Percentiles rank a stretch among this genome's conserved stretches.
Conservation (phyloP, 2,888 invertebrate species). For the Drosophila meridionalis region DNA sequence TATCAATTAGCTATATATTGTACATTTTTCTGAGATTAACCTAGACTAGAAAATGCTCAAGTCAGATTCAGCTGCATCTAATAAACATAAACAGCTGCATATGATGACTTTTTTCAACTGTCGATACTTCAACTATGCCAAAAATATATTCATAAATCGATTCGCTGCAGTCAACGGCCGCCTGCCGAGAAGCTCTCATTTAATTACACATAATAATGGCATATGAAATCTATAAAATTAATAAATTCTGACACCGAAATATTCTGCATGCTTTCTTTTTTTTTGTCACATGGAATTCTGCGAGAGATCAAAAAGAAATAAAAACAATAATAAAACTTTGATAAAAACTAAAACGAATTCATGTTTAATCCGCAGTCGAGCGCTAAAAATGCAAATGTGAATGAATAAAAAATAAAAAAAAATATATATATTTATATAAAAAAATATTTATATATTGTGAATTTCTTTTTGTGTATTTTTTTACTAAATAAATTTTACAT, state of each 20-base stretch:
- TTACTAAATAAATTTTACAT: conserved; percentile 64
- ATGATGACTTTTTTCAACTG: too few species aligned
- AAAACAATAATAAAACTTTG: conserved; percentile 1
- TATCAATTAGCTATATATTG: too few species aligned
- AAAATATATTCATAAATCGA: background rate
- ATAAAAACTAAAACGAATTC: conserved; percentile 7
- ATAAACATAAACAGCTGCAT: background rate
- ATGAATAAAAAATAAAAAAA: conserved; percentile 16
- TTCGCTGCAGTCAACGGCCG: background rate
- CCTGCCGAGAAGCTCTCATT: background rate
- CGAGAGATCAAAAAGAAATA: background rate
- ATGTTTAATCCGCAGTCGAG: conserved; percentile 10
- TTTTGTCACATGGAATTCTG: background rate
- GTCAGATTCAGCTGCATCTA: background rate
- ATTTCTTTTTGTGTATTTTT: background rate
- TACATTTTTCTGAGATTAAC: too few species aligned
- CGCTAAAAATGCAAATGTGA: conserved; percentile 13
- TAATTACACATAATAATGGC: conserved; percentile 1
- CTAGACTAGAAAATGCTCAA: too few species aligned
- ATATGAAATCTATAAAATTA: conserved; percentile 1
- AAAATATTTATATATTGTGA: conserved; percentile 14
- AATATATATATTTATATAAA: conserved; percentile 8
- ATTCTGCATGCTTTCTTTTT: background rate
- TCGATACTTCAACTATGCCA: background rate
- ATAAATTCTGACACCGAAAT: conserved; percentile 10